Evolutionary conservation across 2,888 invertebrate genomes (phyloP), one percentile per base, ranked within the genome.

Genomic region (Lasioglossum morio): DNA sequence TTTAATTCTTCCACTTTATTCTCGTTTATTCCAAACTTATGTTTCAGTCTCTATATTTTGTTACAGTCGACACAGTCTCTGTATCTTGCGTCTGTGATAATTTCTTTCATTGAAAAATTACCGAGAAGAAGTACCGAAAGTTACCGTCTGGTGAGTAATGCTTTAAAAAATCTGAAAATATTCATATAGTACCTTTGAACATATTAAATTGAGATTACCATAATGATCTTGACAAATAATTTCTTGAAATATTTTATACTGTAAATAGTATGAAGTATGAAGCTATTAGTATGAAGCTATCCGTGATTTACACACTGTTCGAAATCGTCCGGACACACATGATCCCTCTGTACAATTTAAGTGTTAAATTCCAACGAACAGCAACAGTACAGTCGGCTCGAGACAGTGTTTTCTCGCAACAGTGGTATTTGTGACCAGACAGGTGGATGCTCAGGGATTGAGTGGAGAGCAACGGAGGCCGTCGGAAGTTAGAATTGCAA

Each of bases 401-500:
- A 34, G 57, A 53, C 23, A 10, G 27, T 1, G 57, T 60, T 66
- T 19, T 23, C 48, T 72, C 23, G 30, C 27, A 19, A 30, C 30
- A 27, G 27, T 3, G 30, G 27, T 12, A 30, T 57, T 53, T 70
- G 76, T 23, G 14, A 63, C 14, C 63, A 70, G 30, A 16, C 19
- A 7, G 77, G n/a, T 70, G 81, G 72, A 60, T 60, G 73, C 27
- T 19, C 16, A 43, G 72, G 53, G 73, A 74, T 66, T 82, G 75
- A 79, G 70, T 53, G 66, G 73, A 60, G 76, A 34, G 73, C 69
- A 48, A 66, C 77, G 46, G 16, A 30, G 75, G 27, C 43, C 14
- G 69, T 53, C 81, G 66, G 77, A 91, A 93, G 92, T 92, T 93
- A 82, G 91, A 92, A 92, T 92, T 92, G 91, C 92, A 91, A 92